Conservation (phyloP, 1,140 invertebrate species). For the Apis dorsata region DNA sequence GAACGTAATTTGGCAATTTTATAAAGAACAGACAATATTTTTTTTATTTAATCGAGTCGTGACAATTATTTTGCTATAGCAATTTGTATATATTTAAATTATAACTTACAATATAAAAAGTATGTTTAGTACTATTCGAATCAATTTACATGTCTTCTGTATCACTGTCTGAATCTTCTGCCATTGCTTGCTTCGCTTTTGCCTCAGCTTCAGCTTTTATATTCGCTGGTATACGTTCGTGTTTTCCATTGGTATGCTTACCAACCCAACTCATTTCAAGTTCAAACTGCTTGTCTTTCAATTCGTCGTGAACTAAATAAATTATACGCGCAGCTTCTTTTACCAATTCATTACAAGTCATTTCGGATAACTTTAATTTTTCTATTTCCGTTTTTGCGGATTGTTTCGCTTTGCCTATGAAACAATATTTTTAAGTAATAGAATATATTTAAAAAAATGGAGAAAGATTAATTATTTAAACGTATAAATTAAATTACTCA, state of each 20-base stretch:
- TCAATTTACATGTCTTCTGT: constrained; percentile 86
- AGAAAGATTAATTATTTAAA: neutral
- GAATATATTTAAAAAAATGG: neutral
- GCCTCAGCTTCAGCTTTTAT: constrained; percentile 87
- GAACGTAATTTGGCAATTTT: neutral
- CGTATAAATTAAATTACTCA: constrained; percentile 41
- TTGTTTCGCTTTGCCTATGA: constrained; percentile 93
- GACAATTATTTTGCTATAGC: neutral
- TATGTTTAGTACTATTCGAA: constrained; percentile 22
- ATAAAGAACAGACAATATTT: constrained; percentile 30
- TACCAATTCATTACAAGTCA: constrained; percentile 92
- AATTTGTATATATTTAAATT: constrained; percentile 47
- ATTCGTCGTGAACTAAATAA: constrained; percentile 97
- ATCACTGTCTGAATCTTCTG: constrained; percentile 91
- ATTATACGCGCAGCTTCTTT: constrained; percentile 98
- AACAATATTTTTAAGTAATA: neutral
- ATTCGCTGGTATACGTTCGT: constrained; percentile 86
- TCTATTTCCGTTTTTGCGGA: constrained; percentile 99
- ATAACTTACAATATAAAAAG: constrained; percentile 59
- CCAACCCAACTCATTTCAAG: constrained; percentile 98
- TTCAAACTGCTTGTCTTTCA: constrained; percentile 99
- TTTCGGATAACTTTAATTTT: constrained; percentile 93
- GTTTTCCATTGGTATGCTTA: constrained; percentile 87
- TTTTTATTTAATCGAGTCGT: constrained; percentile 49
- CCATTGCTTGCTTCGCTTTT: constrained; percentile 90